Conservation (phyloP, 2,113 vertebrate species). For the Poecilia latipinna region DNA sequence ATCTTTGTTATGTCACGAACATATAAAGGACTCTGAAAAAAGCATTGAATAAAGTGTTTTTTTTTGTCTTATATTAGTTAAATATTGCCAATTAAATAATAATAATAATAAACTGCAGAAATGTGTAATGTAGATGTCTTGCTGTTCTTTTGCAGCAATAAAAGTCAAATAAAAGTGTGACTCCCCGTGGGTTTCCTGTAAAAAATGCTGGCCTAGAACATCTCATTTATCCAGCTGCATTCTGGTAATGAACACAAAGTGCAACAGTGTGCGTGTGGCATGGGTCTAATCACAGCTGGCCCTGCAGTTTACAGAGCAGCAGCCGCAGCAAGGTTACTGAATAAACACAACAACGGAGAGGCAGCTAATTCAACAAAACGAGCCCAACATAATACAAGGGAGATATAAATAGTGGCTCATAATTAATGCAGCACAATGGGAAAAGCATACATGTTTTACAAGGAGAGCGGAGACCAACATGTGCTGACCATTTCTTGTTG, state of each 20-base stretch:
- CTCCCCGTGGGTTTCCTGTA: background rate
- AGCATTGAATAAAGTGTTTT: background rate
- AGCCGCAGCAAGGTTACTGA: background rate
- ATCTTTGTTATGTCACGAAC: background rate
- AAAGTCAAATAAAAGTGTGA: background rate
- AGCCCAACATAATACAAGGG: background rate
- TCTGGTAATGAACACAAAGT: slow-evolving; percentile 1
- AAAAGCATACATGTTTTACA: background rate
- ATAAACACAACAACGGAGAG: background rate
- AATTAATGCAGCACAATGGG: background rate
- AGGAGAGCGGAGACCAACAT: background rate
- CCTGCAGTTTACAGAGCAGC: background rate
- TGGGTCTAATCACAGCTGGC: slow-evolving; percentile 5
- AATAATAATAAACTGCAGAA: background rate
- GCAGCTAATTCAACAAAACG: slow-evolving; percentile 5
- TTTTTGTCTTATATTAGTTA: too few relatives aligned
- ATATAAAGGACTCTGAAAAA: background rate
- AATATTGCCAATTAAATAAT: too few relatives aligned
- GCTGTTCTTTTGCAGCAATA: background rate
- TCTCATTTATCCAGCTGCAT: background rate
- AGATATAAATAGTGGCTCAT: slow-evolving; percentile 2
- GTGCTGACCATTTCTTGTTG: background rate
- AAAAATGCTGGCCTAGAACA: background rate
- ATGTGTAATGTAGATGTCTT: background rate
- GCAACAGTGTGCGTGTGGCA: background rate